Conservation (phyloP, 2,888 invertebrate genomes). For the Theodoxus fluviatilis region DNA sequence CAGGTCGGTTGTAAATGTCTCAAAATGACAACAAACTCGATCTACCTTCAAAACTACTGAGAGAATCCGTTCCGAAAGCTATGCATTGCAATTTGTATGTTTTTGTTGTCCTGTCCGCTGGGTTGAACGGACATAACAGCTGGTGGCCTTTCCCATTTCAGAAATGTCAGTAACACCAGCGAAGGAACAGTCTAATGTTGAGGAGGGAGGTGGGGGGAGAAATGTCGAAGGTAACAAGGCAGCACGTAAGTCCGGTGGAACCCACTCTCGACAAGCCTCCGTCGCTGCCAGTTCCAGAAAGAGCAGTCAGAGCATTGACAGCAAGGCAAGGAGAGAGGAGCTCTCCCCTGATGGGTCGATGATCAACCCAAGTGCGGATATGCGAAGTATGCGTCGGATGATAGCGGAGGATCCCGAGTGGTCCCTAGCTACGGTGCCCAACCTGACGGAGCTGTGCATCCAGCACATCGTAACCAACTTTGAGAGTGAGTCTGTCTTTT, state of each 20-base stretch:
- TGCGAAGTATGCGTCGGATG: constrained; percentile 60
- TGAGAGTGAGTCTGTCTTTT: constrained; percentile 55
- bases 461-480: constrained; percentile 62
- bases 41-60: too few species aligned
- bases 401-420: constrained; percentile 66
- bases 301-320: constrained; percentile 47
- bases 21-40: too few species aligned
- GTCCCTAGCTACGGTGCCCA: constrained; percentile 64
- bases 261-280: constrained; percentile 43
- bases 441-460: constrained; percentile 59
- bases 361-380: constrained; percentile 53
- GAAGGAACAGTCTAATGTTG: constrained; percentile 22
- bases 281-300: constrained; percentile 45
- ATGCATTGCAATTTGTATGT: too few species aligned
- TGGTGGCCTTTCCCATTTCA: too few species aligned
- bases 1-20: too few species aligned
- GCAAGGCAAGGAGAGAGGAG: constrained; percentile 32
- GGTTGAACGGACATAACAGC: too few species aligned
- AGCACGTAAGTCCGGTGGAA: constrained; percentile 29
- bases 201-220: constrained; percentile 1
- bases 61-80: too few species aligned
- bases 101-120: too few species aligned
- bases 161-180: constrained; percentile 39
- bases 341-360: constrained; percentile 28
- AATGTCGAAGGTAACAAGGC: background rate